phyloP scores from a whole-genome alignment of 2,888 invertebrate genomes.

The Lutraria lutraria region DNA sequence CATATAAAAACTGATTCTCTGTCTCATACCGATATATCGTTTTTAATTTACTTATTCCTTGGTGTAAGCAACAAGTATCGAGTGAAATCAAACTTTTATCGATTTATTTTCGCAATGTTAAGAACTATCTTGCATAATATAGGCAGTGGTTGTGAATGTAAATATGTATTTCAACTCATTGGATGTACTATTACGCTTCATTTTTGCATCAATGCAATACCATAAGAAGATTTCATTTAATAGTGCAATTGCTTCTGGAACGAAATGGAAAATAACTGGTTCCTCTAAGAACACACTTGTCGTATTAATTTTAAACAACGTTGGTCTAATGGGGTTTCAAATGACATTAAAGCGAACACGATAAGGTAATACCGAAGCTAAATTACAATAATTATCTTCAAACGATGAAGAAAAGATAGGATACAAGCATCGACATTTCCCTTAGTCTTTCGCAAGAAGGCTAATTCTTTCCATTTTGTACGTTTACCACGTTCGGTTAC shows the following conservation, averaged over 20 bases:
- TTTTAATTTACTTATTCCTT: too few relatives aligned
- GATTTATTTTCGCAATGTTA: too few relatives aligned
- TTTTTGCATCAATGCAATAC: not conserved
- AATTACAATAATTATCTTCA: constrained; percentile 1
- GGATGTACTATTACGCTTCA: not conserved
- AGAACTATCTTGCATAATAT: too few relatives aligned
- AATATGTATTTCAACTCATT: not conserved
- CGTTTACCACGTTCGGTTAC: not conserved
- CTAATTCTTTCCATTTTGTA: not conserved
- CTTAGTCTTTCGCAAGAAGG: not conserved
- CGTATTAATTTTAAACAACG: not conserved
- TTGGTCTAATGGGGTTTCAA: not conserved
- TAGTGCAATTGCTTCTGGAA: not conserved
- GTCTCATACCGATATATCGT: too few relatives aligned
- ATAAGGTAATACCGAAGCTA: not conserved
- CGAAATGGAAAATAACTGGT: not conserved
- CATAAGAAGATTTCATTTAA: not conserved
- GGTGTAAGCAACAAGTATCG: too few relatives aligned
- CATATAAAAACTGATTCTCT: too few relatives aligned
- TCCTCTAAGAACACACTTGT: not conserved
- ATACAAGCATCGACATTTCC: not conserved
- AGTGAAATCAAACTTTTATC: too few relatives aligned
- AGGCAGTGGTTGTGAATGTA: too few relatives aligned
- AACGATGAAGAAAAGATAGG: not conserved
- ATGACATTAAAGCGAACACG: not conserved